phyloP scores from a whole-genome alignment of 1,140 invertebrate species.

The Maconellicoccus hirsutus region DNA sequence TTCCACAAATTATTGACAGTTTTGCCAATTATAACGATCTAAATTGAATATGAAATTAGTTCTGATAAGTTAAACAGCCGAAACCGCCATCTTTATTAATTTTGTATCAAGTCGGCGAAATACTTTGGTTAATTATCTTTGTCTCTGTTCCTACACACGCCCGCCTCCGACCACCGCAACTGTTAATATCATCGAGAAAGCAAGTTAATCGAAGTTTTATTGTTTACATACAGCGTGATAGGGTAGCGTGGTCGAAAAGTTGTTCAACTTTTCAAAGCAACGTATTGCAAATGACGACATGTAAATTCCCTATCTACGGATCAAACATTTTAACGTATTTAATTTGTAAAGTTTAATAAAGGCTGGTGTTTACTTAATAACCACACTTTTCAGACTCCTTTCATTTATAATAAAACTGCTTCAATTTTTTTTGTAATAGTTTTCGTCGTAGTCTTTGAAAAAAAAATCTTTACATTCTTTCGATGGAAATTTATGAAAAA shows the following conservation, averaged over 20 bases:
- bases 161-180: background rate
- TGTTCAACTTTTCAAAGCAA: conserved; percentile 4
- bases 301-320: background rate
- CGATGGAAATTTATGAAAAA: too few species aligned
- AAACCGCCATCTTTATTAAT: conserved; percentile 5
- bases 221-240: background rate
- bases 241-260: background rate
- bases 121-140: background rate
- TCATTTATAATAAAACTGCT: too few species aligned
- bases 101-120: background rate
- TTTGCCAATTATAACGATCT: background rate
- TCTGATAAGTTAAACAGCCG: background rate
- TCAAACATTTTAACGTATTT: background rate
- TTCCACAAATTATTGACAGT: too few species aligned
- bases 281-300: conserved; percentile 3
- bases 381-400: background rate
- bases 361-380: background rate
- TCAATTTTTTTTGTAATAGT: too few species aligned
- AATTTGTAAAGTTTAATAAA: background rate
- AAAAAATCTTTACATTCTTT: too few species aligned
- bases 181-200: background rate
- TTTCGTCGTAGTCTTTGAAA: too few species aligned
- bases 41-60: background rate
- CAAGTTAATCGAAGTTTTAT: conserved; percentile 5
- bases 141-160: background rate